Evolutionary conservation across 2,113 vertebrate species (phyloP), one percentile per base, ranked within the genome.

Genomic region (Sorex araneus): DNA sequence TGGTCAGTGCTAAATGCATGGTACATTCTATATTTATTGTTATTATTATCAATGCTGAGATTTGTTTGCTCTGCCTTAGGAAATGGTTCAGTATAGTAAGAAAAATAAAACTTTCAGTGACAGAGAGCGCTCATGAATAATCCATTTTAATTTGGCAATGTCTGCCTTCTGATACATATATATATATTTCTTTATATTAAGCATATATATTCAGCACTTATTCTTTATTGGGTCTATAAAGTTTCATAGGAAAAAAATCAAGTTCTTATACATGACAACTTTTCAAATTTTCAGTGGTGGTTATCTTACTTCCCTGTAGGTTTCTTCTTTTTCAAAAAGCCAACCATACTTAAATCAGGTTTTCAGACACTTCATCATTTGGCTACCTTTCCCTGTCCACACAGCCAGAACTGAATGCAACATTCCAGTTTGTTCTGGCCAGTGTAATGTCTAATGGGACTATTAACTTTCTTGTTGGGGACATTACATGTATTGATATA

Each of bases 351-450:
- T 90, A 95, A 93, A 73, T 80, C 92, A 88, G 83, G 66, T 91
- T 95, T 88, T 81, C 82, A 95, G 82, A 95, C 79, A 90, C 70
- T 43, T 97, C 83, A 94, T 70, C 30, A 16, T 70, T 78, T 93
- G 94, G 88, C 79, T 90, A 36, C 75, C 30, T 89, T 93, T 23
- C 47, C 30, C n/a, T 43, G 36, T 81, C 93, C 60, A 43, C 0
- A 32, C 13, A 92, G 78, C 88, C 92, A 94, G 82, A 60, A 66
- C 45, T 2, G 1, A 83, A 47, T 28, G 74, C n/a, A 75, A 90
- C 60, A 88, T 96, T 95, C 82, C 70, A 91, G 75, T 94, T 95
- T 93, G 79, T 95, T 90, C 92, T 96, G 85, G 94, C 82, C 57
- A 80, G 78, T 67, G 32, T 95, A 75, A 88, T 28, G 79, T 96